A percentile compares a stretch with the other conserved stretches of the same genome.
Conservation (phyloP, 1,140 invertebrate species). For the Drosophila novamexicana region DNA sequence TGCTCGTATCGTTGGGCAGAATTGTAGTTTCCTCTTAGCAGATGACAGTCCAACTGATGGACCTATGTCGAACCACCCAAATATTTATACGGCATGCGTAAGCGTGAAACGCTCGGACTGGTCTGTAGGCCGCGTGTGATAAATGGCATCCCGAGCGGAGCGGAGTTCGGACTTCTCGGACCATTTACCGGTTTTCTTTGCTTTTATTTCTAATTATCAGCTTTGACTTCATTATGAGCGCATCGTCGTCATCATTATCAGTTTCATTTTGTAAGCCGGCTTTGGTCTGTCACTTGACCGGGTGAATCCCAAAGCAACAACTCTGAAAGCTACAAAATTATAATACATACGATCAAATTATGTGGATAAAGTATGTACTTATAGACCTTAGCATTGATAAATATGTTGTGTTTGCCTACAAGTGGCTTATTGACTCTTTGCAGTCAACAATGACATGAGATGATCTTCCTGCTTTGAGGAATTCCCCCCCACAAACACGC, state of each 20-base stretch:
- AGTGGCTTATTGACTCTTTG: not conserved
- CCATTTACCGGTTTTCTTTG: slow-evolving; percentile 65
- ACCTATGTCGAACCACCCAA: slow-evolving; percentile 3
- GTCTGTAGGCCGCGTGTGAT: slow-evolving; percentile 16
- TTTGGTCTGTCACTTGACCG: slow-evolving; percentile 33
- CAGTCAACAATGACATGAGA: not conserved
- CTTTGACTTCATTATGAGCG: slow-evolving; percentile 12
- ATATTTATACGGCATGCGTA: slow-evolving; percentile 40
- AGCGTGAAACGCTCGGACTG: not conserved
- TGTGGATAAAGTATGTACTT: slow-evolving; percentile 1
- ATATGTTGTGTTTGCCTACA: slow-evolving; percentile 7
- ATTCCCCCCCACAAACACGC: not conserved
- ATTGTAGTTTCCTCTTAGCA: slow-evolving; percentile 27
- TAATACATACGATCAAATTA: slow-evolving; percentile 19
- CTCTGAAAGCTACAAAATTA: slow-evolving; percentile 7
- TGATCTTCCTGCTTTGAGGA: slow-evolving; percentile 20
- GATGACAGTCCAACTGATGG: slow-evolving; percentile 59
- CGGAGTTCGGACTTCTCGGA: slow-evolving; percentile 16
- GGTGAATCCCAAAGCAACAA: slow-evolving; percentile 59
- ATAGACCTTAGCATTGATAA: not conserved
- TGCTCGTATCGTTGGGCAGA: slow-evolving; percentile 1
- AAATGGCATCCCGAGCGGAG: slow-evolving; percentile 32
- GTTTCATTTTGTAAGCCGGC: slow-evolving; percentile 25
- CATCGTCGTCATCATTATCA: slow-evolving; percentile 26
- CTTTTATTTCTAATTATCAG: slow-evolving; percentile 64